phyloP scores from a whole-genome alignment of 2,113 vertebrate species.

The Proterorhinus semilunaris region DNA sequence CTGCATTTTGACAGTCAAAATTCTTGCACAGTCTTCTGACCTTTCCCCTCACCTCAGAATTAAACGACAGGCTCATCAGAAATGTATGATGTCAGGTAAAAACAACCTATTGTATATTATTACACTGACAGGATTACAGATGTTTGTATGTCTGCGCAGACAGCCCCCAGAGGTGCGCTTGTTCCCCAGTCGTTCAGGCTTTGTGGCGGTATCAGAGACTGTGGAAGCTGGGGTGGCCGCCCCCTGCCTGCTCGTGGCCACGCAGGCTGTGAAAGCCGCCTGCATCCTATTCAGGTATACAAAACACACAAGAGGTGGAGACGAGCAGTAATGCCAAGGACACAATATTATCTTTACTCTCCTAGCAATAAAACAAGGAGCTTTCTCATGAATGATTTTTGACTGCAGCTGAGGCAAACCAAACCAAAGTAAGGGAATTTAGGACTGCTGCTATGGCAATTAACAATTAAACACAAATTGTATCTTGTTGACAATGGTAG shows the following conservation, averaged over 20 bases:
- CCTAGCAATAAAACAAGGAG: too few species aligned
- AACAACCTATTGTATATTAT: background rate
- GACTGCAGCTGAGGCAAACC: too few species aligned
- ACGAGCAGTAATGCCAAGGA: constrained; percentile 10
- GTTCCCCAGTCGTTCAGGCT: constrained; percentile 80
- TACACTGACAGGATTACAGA: background rate
- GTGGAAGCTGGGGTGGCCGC: constrained; percentile 79
- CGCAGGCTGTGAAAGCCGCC: constrained; percentile 78
- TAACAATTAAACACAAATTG: too few species aligned
- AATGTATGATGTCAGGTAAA: too few species aligned
- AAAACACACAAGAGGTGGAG: constrained; percentile 2
- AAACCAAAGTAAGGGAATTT: too few species aligned
- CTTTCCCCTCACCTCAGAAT: too few species aligned
- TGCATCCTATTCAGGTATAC: constrained; percentile 81
- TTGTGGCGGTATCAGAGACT: constrained; percentile 75
- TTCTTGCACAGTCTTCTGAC: too few species aligned
- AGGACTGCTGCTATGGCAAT: too few species aligned
- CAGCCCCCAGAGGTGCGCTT: constrained; percentile 85
- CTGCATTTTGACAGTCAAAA: too few species aligned
- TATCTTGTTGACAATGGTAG: too few species aligned
- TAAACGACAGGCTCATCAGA: too few species aligned
- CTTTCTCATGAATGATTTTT: too few species aligned
- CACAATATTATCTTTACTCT: background rate
- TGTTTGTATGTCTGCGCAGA: constrained; percentile 58
- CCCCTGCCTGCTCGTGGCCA: constrained; percentile 81